phyloP scores from a whole-genome alignment of 2,888 invertebrate species.

The Erannis defoliaria region DNA sequence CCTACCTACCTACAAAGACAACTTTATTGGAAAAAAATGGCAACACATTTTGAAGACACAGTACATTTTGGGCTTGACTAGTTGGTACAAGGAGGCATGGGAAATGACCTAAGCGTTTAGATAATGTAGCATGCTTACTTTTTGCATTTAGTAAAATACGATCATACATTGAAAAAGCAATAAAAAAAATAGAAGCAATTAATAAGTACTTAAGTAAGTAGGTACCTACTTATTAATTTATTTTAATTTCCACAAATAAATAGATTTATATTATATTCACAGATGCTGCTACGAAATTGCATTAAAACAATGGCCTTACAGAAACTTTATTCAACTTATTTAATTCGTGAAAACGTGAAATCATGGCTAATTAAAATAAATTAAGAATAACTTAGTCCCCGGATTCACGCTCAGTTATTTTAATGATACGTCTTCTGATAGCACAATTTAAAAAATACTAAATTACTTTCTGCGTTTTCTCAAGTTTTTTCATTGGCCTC shows the following conservation, averaged over 20 bases:
- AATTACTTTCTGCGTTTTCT: constrained; percentile 29
- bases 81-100: too few relatives aligned
- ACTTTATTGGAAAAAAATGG: too few relatives aligned
- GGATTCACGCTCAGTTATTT: constrained; percentile 42
- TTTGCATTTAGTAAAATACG: too few relatives aligned
- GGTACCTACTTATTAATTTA: too few relatives aligned
- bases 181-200: too few relatives aligned
- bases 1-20: too few relatives aligned
- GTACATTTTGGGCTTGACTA: too few relatives aligned
- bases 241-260: neutral
- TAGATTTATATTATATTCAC: constrained; percentile 1
- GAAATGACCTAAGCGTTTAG: too few relatives aligned
- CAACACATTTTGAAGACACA: too few relatives aligned
- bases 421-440: constrained; percentile 26
- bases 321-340: constrained; percentile 11
- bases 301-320: constrained; percentile 18
- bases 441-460: constrained; percentile 24
- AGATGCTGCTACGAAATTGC: constrained; percentile 11
- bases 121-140: too few relatives aligned
- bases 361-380: constrained; percentile 6
- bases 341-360: constrained; percentile 13
- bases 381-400: constrained; percentile 21
- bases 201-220: too few relatives aligned
- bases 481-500: constrained; percentile 33
- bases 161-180: too few relatives aligned